These are phyloP conservation scores for Takifugu ocellatus DNA, from an alignment of 2,797 vertebrate genomes.

Conservation along the genomic window DNA sequence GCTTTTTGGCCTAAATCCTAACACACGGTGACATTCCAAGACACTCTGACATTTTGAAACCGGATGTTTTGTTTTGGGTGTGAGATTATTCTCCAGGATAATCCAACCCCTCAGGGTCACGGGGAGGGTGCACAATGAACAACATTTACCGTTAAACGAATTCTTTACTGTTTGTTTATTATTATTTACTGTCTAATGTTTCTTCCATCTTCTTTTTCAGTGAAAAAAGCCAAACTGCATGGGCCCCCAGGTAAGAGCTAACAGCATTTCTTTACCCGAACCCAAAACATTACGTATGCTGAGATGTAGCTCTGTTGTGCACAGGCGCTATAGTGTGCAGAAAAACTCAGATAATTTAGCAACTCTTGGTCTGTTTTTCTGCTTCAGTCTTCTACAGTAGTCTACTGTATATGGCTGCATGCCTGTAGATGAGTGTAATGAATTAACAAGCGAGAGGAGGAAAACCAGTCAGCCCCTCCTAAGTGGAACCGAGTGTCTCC, in stretches of 20 bases:
- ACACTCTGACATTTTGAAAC: constrained; percentile 15
- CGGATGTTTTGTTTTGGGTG: background rate
- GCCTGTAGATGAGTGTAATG: too few relatives aligned
- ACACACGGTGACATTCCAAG: constrained; percentile 23
- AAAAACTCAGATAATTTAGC: too few relatives aligned
- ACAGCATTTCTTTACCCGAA: background rate
- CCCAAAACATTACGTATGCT: background rate
- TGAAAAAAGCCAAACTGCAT: constrained; percentile 79
- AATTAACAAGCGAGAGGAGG: too few relatives aligned
- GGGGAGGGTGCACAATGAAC: too few relatives aligned
- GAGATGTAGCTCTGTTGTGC: too few relatives aligned
- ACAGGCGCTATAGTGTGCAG: too few relatives aligned
- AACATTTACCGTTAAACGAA: too few relatives aligned
- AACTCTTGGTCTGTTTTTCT: too few relatives aligned
- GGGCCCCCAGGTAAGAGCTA: constrained; percentile 77
- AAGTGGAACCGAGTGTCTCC: background rate
- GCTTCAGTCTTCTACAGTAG: too few relatives aligned
- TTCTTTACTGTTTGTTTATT: too few relatives aligned
- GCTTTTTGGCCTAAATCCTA: constrained; percentile 12
- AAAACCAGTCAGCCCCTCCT: background rate
- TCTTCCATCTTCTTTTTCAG: constrained; percentile 63
- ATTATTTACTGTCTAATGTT: background rate
- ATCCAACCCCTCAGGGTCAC: too few relatives aligned
- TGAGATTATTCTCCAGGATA: background rate
- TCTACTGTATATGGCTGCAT: too few relatives aligned